Conservation (phyloP, 2,888 invertebrate species). For the Cataglyphis livida region DNA sequence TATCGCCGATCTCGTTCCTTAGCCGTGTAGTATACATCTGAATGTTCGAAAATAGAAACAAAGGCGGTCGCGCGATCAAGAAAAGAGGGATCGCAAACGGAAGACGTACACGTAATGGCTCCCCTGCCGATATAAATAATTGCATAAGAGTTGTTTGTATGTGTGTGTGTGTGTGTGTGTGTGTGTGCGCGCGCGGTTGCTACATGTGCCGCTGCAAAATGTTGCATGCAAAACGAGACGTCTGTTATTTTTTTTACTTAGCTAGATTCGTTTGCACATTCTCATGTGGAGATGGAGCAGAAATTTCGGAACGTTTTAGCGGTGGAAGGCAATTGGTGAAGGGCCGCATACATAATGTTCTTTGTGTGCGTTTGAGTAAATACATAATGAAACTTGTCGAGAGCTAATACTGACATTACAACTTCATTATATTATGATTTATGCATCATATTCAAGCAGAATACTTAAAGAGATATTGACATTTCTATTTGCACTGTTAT, state of each 20-base stretch:
- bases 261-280: not conserved
- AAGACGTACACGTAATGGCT: constrained; percentile 38
- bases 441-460: constrained; percentile 7
- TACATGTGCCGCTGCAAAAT: not conserved
- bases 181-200: not conserved
- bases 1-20: constrained; percentile 42
- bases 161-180: too few relatives aligned
- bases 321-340: constrained; percentile 2
- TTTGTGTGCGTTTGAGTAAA: constrained; percentile 7
- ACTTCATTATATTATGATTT: constrained; percentile 24
- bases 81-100: constrained; percentile 26
- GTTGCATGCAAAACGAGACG: constrained; percentile 1
- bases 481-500: not conserved
- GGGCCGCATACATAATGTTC: not conserved
- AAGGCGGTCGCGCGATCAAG: not conserved
- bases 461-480: not conserved
- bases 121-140: constrained; percentile 51
- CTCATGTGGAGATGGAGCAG: constrained; percentile 14
- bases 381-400: constrained; percentile 4
- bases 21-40: constrained; percentile 28
- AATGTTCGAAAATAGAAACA: constrained; percentile 46
- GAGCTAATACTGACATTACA: constrained; percentile 13
- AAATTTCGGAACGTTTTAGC: constrained; percentile 29
- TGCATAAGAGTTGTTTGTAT: constrained; percentile 17
- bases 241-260: constrained; percentile 27